A percentile compares a stretch with the other conserved stretches of the same genome.
Evolutionary conservation across 2,113 vertebrate species (phyloP).

Genomic region (Todiramphus saurophagus): DNA sequence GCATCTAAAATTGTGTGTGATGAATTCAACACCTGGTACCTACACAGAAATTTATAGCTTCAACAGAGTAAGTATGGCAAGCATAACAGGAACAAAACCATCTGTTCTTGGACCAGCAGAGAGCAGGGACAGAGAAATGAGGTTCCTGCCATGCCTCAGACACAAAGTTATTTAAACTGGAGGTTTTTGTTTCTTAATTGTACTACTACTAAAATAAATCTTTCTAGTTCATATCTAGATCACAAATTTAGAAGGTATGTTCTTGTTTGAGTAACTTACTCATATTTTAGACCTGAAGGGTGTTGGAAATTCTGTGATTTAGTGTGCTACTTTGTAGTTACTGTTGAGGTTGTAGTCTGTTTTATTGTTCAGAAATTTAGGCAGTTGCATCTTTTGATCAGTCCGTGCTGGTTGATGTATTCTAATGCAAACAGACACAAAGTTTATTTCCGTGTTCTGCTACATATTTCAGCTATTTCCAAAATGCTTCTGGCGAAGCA

Average conservation of each 20-base stretch:
- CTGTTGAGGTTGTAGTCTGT: background rate
- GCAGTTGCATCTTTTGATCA: background rate
- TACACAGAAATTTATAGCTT: background rate
- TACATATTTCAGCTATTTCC: background rate
- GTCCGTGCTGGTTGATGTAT: background rate
- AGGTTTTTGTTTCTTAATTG: background rate
- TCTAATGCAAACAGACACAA: background rate
- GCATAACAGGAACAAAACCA: background rate
- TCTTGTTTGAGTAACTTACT: background rate
- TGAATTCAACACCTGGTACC: background rate
- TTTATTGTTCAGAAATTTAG: background rate
- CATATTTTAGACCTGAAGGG: accelerated
- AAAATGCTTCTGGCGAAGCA: background rate
- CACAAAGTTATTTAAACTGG: background rate
- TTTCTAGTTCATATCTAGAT: background rate
- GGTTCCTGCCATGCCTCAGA: background rate
- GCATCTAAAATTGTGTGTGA: background rate
- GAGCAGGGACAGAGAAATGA: background rate
- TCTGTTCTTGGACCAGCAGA: background rate
- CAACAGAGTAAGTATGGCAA: background rate
- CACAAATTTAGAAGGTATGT: background rate
- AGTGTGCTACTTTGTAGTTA: background rate
- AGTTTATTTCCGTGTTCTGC: background rate
- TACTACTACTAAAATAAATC: background rate
- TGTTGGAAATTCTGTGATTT: background rate